Evolutionary conservation across 2,113 vertebrate species (phyloP).

Genomic region (Stictonetta naevosa): DNA sequence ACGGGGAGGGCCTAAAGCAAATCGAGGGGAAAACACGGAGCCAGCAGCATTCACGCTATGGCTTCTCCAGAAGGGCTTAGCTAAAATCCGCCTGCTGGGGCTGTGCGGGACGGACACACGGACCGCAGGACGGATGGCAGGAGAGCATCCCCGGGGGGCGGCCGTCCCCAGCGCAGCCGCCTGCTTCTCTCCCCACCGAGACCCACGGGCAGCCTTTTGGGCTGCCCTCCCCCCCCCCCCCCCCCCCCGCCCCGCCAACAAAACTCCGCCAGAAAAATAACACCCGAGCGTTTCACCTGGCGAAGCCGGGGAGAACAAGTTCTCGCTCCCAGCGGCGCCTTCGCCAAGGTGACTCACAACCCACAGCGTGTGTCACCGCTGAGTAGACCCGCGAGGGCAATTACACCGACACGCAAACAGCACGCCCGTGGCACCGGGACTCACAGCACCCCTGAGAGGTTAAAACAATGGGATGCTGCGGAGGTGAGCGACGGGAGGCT

Average conservation of each 20-base stretch:
- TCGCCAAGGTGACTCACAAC: constrained; percentile 25
- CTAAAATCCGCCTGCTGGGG: background rate
- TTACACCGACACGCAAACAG: constrained; percentile 34
- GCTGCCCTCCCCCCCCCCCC: too few species aligned
- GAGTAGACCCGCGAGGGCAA: constrained; percentile 17
- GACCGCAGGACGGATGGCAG: background rate
- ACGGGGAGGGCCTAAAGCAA: background rate
- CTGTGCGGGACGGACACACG: background rate
- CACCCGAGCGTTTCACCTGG: constrained; percentile 19
- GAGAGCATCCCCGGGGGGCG: background rate
- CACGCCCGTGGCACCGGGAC: background rate
- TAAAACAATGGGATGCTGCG: constrained; percentile 38
- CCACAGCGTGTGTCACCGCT: constrained; percentile 52
- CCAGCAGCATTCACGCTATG: rapidly evolving
- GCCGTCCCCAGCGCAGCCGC: background rate
- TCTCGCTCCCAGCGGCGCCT: constrained; percentile 11
- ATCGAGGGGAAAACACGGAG: background rate
- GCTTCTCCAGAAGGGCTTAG: background rate
- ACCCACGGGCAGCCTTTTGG: background rate
- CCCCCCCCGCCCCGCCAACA: background rate
- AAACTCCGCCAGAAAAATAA: background rate
- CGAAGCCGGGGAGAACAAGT: background rate
- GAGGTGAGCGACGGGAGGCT: constrained; percentile 31
- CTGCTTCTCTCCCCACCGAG: background rate
- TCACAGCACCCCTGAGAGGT: constrained; percentile 24